Base-by-base conservation (phyloP, 1,140 invertebrate species). In the Hypsibius dujardini region DNA sequence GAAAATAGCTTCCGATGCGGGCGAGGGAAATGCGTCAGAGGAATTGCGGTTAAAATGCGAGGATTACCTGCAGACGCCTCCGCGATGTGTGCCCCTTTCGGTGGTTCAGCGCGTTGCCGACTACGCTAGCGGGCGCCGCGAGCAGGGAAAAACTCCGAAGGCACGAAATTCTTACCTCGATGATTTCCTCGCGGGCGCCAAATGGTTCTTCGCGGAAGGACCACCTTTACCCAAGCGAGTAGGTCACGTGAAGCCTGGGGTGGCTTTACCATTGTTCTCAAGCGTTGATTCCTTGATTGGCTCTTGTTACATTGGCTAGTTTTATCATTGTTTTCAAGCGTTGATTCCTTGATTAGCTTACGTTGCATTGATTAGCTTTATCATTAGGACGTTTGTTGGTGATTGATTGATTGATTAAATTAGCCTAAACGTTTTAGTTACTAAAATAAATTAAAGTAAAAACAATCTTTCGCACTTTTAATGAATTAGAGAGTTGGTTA, bases 151-250 rank as follows among this genome's bases (percentile, higher is more conserved):
- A 42, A 67, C 62, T 7, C 62, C 62, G 12, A 67, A 67, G 45
- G 45, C 62, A 12, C 12, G 3, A 12, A 67, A 12, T 15, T 12
- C 62, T 42, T 67, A 67, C 62, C 12, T 15, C 12, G 42, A 67
- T 45, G 62, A 67, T 67, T 67, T 67, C 42, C 62, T 67, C 12
- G 42, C 12, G 45, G 62, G 62, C 12, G 62, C 62, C 12, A 67
- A 67, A 42, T 67, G 62, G 62, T 67, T 15, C 45, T 67, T 67
- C 45, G 62, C 62, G 3, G 62, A 67, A 45, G 62, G 62, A 12
- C 12, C 42, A 45, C 12, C 12, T 7, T 42, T 42, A 15, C 62
- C 12, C 3, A 67, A 67, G 42, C 12, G 62, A 12, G 50, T 56
- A 56, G n/a, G 50, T 12, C 50, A 56, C 28, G 28, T 28, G 28